Evolutionary conservation across 2,113 vertebrate genomes (phyloP).

Genomic region (Amphiprion percula): DNA sequence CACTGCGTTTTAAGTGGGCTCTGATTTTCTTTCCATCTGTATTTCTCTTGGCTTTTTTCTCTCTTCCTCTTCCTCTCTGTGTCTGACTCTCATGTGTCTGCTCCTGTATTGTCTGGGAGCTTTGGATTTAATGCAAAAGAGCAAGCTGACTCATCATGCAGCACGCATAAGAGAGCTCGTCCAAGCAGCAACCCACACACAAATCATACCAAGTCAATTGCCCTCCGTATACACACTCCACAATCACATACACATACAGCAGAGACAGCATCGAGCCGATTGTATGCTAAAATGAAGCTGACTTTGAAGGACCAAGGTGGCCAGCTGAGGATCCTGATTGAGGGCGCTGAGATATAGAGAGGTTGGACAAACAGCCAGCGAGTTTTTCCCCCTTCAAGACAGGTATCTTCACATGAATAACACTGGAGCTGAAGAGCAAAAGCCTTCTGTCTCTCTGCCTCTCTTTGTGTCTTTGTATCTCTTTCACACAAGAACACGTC

Average conservation of each 20-base stretch:
- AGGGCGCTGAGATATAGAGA: constrained; percentile 69
- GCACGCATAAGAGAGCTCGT: constrained; percentile 41
- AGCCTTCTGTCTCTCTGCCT: neutral
- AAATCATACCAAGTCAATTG: constrained; percentile 29
- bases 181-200: constrained; percentile 55
- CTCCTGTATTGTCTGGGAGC: constrained; percentile 44
- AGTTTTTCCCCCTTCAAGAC: constrained; percentile 41
- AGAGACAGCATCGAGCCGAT: constrained; percentile 52
- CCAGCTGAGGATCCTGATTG: constrained; percentile 61
- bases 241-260: neutral
- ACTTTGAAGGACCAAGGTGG: constrained; percentile 70
- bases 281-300: constrained; percentile 74
- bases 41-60: constrained; percentile 22
- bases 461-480: constrained; percentile 14
- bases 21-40: constrained; percentile 17
- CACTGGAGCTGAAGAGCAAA: constrained; percentile 30
- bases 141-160: constrained; percentile 71
- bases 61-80: constrained; percentile 26
- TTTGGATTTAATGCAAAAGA: constrained; percentile 59
- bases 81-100: constrained; percentile 38
- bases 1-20: constrained; percentile 61
- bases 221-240: constrained; percentile 8
- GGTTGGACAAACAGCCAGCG: constrained; percentile 62
- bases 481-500: constrained; percentile 18
- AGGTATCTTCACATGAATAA: constrained; percentile 68